Base-by-base conservation (phyloP, 2,888 invertebrate species). In the Cotesia congregata region DNA sequence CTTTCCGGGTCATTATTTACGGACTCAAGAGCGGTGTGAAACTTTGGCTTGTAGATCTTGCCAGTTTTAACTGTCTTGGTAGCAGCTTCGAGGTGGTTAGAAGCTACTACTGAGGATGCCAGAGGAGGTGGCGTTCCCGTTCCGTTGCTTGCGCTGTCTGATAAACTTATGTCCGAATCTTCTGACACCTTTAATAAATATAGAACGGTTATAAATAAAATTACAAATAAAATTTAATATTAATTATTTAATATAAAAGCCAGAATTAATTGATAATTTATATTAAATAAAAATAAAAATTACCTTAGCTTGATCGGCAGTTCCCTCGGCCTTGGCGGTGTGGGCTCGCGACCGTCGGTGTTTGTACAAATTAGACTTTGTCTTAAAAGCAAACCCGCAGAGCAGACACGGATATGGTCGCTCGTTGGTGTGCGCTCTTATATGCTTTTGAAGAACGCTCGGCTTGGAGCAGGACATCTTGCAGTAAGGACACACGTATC, bases 321-420 rank as follows among this genome's bases (percentile, higher is more conserved):
- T 50, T 30, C 93, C 93, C 85, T 93, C 93, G 83, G 92, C 90
- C 85, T 94, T 92, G 81, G 94, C 91, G 72, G 93, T 92, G 86
- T 95, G 95, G 65, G 95, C 92, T 83, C 94, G 92, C 69, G 94
- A 94, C 89, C 95, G 92, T 89, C 95, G 94, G 90, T 97, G 97
- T 90, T 97, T 97, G 89, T 96, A 97, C 82, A 97, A 92, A 90
- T 97, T 97, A 84, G 97, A 97, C 90, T 96, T 96, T 30, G 97
- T 97, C 90, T 97, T 97, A 91, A 97, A 97, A 84, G 96, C 95
- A 90, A 97, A 96, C 82, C 96, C 96, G 90, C 97, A 97, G 82
- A 95, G 94, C 85, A 93, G 91, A 90, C 97, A 97, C 40, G 97
- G 97, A 91, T 94, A 97, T 77, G 97, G 97, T 84, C 97, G 92